Conservation (phyloP, 1,140 invertebrate species). For the Cotesia typhae region DNA sequence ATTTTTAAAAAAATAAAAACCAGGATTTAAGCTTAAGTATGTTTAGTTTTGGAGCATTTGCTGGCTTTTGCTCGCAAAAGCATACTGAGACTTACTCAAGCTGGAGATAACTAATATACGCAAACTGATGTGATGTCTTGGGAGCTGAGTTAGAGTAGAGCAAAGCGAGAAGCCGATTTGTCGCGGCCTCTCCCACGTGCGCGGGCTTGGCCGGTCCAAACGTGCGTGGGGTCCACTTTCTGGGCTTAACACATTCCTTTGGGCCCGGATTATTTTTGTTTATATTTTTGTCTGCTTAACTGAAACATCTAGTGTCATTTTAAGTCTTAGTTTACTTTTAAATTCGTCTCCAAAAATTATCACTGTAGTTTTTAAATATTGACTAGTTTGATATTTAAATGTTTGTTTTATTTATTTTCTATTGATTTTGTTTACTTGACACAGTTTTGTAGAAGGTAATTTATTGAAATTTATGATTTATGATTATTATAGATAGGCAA, state of each 20-base stretch:
- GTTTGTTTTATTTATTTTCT: too few relatives aligned
- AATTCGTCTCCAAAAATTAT: too few relatives aligned
- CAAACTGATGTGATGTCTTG: background rate
- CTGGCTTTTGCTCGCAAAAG: background rate
- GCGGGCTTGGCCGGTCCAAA: constrained; percentile 3
- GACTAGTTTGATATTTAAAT: too few relatives aligned
- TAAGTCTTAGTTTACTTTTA: too few relatives aligned
- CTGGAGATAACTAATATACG: background rate
- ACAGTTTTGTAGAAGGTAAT: too few relatives aligned
- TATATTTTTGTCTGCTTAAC: background rate
- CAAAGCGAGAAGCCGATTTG: constrained; percentile 29
- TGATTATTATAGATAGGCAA: too few relatives aligned
- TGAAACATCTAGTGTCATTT: background rate
- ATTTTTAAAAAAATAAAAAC: too few relatives aligned
- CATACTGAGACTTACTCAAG: too few relatives aligned
- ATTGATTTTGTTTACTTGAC: too few relatives aligned
- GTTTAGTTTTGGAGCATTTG: too few relatives aligned
- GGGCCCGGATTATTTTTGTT: background rate
- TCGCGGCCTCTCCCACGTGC: constrained; percentile 34
- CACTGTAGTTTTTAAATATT: too few relatives aligned
- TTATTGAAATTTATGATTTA: background rate
- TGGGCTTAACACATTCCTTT: constrained; percentile 16
- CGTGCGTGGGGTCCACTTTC: constrained; percentile 24
- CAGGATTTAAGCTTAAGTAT: too few relatives aligned
- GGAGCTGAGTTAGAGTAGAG: background rate